These are phyloP conservation scores for Drosophila bocqueti DNA, from an alignment of 1,140 invertebrate species.

Conservation along the genomic window DNA sequence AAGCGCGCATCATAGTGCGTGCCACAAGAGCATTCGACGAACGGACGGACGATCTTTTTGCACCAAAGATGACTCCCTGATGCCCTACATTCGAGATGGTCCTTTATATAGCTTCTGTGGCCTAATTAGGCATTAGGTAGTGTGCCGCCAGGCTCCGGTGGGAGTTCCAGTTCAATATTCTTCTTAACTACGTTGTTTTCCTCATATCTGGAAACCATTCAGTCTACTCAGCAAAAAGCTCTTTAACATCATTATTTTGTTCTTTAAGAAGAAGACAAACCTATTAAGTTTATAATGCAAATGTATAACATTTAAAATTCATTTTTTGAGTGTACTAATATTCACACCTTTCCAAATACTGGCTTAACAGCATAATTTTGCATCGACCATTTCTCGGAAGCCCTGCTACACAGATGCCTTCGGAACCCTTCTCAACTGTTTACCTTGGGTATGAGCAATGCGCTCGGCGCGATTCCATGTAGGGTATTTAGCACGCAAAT, in stretches of 20 bases:
- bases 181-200: no score
- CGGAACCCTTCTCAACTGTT: constrained; percentile 11
- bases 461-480: constrained; percentile 44
- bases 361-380: constrained; percentile 13
- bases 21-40: constrained; percentile 62
- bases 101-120: not conserved
- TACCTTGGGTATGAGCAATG: constrained; percentile 25
- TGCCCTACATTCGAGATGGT: constrained; percentile 15
- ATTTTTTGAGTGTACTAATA: constrained; percentile 10
- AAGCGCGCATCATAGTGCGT: constrained; percentile 81
- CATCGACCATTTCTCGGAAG: constrained; percentile 17
- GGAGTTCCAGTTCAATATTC: no score
- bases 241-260: not conserved
- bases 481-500: constrained; percentile 82
- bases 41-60: constrained; percentile 4
- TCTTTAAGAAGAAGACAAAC: not conserved
- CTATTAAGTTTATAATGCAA: no score
- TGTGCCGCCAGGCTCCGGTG: no score
- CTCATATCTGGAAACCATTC: not conserved
- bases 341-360: constrained; percentile 28
- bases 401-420: constrained; percentile 8
- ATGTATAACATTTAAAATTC: not conserved
- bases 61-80: constrained; percentile 7
- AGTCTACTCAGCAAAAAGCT: no score
- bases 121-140: not conserved